Evolutionary conservation across 1,140 invertebrate species (phyloP), one percentile per base, ranked within the genome.

Genomic region (Philotrypesis tridentata): DNA sequence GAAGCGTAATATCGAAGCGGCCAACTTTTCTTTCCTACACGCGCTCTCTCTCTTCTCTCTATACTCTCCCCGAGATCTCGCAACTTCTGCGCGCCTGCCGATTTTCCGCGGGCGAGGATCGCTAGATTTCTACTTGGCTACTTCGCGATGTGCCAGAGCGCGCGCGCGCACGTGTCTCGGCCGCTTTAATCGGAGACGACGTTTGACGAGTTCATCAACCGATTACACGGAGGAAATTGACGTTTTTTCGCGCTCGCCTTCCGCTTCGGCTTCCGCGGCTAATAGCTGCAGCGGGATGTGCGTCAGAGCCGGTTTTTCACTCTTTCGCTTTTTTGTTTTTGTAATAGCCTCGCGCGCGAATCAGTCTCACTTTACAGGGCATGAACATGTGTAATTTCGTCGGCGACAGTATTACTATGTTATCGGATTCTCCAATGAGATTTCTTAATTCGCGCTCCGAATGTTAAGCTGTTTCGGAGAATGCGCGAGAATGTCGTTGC

Each of bases 141-240:
- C n/a, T 72, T 31, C 7, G 11, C 82, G 71, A 85, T 82, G 84
- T 86, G n/a, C n/a, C n/a, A n/a, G n/a, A n/a, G n/a, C 82, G 83
- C 82, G 84, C 80, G 72, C 25, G n/a, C 37, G 37, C 79, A 67
- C 11, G 23, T 86, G 87, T 88, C 88, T 87, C 86, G 75, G 82
- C 83, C 83, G 85, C 74, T 89, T 89, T 89, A 88, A 90, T 90
- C 90, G 88, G 83, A 82, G 76, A 6, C 84, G 88, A 89, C 87
- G 81, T 87, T 84, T 89, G 86, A 89, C 87, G 87, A 84, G 86
- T 90, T 89, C 88, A 90, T 90, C 89, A 89, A 85, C 78, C 40
- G 70, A 83, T 61, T 48, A 14, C 48, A 17, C 4, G 21, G 48
- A 14, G 21, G 14, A 14, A 48, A 23, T 9, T 33, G n/a, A 1